phyloP scores from a whole-genome alignment of 1,140 invertebrate species.

The Drosophila pandora region DNA sequence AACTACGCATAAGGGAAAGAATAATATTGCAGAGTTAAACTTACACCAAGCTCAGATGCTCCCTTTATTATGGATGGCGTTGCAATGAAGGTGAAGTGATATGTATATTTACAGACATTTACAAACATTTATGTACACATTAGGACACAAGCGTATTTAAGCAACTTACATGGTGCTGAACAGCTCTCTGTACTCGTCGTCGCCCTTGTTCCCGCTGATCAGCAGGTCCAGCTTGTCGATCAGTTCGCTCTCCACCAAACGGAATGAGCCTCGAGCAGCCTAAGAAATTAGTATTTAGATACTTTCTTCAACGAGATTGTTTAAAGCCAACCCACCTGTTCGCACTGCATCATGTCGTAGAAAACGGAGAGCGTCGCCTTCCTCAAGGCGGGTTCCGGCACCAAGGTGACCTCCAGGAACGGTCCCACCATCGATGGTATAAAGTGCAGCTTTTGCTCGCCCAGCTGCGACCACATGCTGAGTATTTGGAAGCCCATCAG shows the following conservation, averaged over 20 bases:
- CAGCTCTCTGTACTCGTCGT: conserved; percentile 95
- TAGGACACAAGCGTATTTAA: background rate
- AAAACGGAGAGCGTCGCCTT: conserved; percentile 97
- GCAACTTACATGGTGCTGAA: conserved; percentile 97
- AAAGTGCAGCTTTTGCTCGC: conserved; percentile 91
- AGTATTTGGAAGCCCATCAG: conserved; percentile 97
- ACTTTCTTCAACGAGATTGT: background rate
- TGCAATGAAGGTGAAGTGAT: conserved; percentile 73
- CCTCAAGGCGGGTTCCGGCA: conserved; percentile 93
- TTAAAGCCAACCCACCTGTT: conserved; percentile 86
- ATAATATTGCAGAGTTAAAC: conserved; percentile 83
- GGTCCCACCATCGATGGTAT: conserved; percentile 97
- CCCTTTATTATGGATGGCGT: conserved; percentile 86
- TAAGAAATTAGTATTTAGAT: conserved; percentile 20
- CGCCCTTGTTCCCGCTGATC: conserved; percentile 96
- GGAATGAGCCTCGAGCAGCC: conserved; percentile 86
- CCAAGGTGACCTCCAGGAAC: conserved; percentile 96
- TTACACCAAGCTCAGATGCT: conserved; percentile 96
- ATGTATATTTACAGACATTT: conserved; percentile 58
- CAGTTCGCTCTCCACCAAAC: conserved; percentile 94
- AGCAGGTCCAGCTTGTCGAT: conserved; percentile 97
- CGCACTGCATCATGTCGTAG: conserved; percentile 98
- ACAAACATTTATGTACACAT: conserved; percentile 35
- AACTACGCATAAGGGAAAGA: conserved; percentile 32
- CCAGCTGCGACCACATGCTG: conserved; percentile 96